Evolutionary conservation across 2,888 invertebrate species (phyloP), one percentile per base, ranked within the genome.

Genomic region (Dynastes grantii): DNA sequence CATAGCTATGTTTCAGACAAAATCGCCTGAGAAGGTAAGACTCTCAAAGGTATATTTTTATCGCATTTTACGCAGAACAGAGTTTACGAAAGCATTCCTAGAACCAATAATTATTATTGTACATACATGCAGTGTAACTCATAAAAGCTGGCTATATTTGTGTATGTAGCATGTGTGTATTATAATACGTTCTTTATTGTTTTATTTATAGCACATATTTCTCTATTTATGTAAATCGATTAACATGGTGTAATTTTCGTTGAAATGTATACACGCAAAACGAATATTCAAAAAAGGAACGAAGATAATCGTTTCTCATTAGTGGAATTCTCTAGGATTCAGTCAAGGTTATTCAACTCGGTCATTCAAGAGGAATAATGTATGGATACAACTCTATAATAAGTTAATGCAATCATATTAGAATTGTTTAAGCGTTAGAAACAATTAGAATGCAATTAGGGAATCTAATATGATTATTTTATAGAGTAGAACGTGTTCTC

Each of bases 271-370:
- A 45, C 8, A 11, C 0, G 2, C 2, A 2, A 16, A 16, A 67
- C 11, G 29, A 11, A 32, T 2, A 29, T 11, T 61, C 32, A 29
- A 22, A 75, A 58, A 75, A 75, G 61, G 45, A 29, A 13, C 45
- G 32, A 67, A 45, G 73, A 78, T 78, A 73, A 70, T 70, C 61
- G 51, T 63, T 51, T 49, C 32, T n/a, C 49, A 71, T 77, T 71
- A 77, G 61, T 63, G 63, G 70, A 77, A 71, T 71, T 78, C 61
- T 64, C 65, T 71, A 71, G 73, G 78, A 61, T 71, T 70, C 63
- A 78, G 49, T 78, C 78, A 78, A 78, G 78, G 78, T 78, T 78
- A 78, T 78, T 78, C 78, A 78, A 78, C 78, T 73, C 70, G 27
- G 32, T 71, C 73, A 75, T 75, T 37, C 22, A 27, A 55, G 40